Base-by-base conservation (phyloP, 2,888 invertebrate species). In the Erebia aethiops region DNA sequence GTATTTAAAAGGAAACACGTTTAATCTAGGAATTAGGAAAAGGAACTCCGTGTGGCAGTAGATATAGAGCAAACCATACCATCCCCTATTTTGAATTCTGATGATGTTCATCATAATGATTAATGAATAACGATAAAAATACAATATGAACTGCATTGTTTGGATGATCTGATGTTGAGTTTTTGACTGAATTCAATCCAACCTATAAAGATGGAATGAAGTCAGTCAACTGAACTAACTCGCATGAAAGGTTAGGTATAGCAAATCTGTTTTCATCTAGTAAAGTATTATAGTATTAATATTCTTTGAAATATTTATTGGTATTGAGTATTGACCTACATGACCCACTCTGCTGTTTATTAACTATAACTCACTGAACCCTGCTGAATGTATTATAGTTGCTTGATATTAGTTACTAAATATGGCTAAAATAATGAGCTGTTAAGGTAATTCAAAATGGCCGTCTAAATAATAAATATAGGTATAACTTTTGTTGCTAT, bases 351-450 rank as follows among this genome's bases (percentile, higher is more conserved):
- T 61, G 46, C 43, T 46, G 13, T 43, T 46, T 14, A 60, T 26
- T 54, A n/a, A 14, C 0, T 9, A 35, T 54, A 54, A 54, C 7
- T 35, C 16, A 16, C 10, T 10, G 1, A 18, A 14, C 14, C 35
- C 13, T 43, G 16, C 43, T 4, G 43, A 43, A 41, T 16, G 16
- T 52, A 35, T 63, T 9, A 52, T 16, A 35, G 11, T 26, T 51
- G 52, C 11, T 52, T 41, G 64, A 18, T 52, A 69, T 69, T 71
- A 73, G 71, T 71, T 71, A 62, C 78, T 75, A 74, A 77, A 78
- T 73, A 76, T 68, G 78, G 78, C 56, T 70, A 49, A 74, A 76
- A 75, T 78, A 78, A 79, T 78, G 75, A 79, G 57, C 70, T 69
- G 57, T 71, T 76, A 58, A 71, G 58, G 63, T 69, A 73, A 74